Conservation (phyloP, 2,888 invertebrate genomes). For the Augiades crinisus region DNA sequence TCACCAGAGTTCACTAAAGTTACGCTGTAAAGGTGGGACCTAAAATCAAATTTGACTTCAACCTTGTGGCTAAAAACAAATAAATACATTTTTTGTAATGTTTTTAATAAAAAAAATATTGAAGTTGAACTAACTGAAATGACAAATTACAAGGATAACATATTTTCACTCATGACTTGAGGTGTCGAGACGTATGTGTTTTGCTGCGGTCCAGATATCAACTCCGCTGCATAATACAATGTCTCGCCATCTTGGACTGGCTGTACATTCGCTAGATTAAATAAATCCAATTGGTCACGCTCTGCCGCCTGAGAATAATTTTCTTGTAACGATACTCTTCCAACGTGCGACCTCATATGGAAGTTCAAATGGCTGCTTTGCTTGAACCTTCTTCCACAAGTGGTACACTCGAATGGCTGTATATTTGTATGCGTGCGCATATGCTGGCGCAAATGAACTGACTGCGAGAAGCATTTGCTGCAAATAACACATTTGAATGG, state of each 20-base stretch:
- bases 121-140: not conserved
- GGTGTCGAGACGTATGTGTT: conserved; percentile 21
- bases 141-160: not conserved
- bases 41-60: too few species aligned
- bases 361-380: conserved; percentile 75
- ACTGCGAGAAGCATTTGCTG: conserved; percentile 70
- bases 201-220: conserved; percentile 39
- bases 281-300: conserved; percentile 49
- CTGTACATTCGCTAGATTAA: conserved; percentile 60
- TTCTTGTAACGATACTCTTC: conserved; percentile 46
- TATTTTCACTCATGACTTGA: not conserved
- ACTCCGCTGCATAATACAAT: conserved; percentile 64
- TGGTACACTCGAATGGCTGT: conserved; percentile 68
- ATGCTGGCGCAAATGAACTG: conserved; percentile 72
- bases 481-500: conserved; percentile 74
- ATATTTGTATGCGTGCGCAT: conserved; percentile 77
- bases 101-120: not conserved
- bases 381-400: conserved; percentile 67
- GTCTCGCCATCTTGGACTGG: conserved; percentile 65
- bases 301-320: conserved; percentile 49
- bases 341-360: conserved; percentile 68
- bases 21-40: too few species aligned
- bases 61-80: too few species aligned
- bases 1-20: too few species aligned
- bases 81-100: not conserved